Percentiles rank a stretch among this genome's conserved stretches.
These are phyloP conservation scores for Lacanobia wlatinum DNA, from an alignment of 2,888 invertebrate genomes.

Conservation along the genomic window DNA sequence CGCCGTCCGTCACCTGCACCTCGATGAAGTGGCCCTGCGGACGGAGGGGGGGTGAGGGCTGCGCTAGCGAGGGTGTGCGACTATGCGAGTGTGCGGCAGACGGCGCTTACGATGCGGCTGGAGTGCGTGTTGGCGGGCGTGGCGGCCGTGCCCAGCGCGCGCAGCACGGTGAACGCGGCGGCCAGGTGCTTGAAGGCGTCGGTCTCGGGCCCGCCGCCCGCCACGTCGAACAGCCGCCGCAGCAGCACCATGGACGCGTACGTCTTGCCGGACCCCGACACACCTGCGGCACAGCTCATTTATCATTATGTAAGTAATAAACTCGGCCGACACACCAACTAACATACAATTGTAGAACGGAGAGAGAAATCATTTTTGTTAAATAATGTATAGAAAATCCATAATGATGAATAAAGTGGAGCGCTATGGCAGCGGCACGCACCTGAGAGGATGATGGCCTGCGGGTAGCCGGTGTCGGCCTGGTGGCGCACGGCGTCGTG, in stretches of 20 bases:
- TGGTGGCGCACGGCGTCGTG: constrained; percentile 98
- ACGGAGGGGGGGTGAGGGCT: background rate
- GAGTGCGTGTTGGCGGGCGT: constrained; percentile 97
- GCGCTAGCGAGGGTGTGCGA: no score
- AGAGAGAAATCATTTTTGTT: background rate
- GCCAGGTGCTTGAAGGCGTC: constrained; percentile 99
- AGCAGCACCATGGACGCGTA: constrained; percentile 97
- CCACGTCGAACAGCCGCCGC: constrained; percentile 97
- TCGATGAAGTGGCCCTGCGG: constrained; percentile 98
- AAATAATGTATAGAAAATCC: background rate
- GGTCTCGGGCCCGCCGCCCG: constrained; percentile 98
- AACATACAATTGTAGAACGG: background rate
- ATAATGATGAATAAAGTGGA: background rate
- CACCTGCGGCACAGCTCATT: constrained; percentile 88
- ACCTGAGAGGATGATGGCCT: constrained; percentile 98
- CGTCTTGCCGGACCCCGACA: constrained; percentile 98
- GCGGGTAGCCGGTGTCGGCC: constrained; percentile 98
- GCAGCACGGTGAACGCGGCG: constrained; percentile 98
- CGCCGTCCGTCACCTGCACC: constrained; percentile 98
- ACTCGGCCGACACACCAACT: background rate
- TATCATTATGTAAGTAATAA: background rate
- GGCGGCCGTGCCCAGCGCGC: constrained; percentile 97
- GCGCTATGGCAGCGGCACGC: background rate
- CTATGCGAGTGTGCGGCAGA: background rate
- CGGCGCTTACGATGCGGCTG: constrained; percentile 96